Base-by-base conservation (phyloP, 2,888 invertebrate genomes). In the Biston betularia region DNA sequence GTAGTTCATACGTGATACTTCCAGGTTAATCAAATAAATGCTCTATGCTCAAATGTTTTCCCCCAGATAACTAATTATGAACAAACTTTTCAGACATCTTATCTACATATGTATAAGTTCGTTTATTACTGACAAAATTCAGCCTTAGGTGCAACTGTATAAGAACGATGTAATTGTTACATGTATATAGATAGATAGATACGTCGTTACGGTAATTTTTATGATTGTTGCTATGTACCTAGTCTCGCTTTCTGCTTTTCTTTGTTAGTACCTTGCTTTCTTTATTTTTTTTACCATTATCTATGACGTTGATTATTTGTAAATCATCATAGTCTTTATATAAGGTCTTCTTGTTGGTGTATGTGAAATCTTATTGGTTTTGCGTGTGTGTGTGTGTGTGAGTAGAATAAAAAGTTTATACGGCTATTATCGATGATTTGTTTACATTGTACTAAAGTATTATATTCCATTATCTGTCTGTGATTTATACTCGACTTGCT, bases 161-260 rank as follows among this genome's bases (percentile, higher is more conserved):
- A 71, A 77, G 69, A 70, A 67, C 68, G 64, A 68, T 65, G 62
- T 55, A 61, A 63, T 56, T 50, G 70, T 77, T 76, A n/a, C n/a
- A n/a, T n/a, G n/a, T n/a, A n/a, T n/a, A n/a, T n/a, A n/a, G n/a
- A n/a, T n/a, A n/a, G n/a, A n/a, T n/a, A n/a, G n/a, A n/a, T n/a
- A n/a, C n/a, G n/a, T n/a, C n/a, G 74, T 75, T 78, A 81, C 68
- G 79, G 81, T 79, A 42, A 49, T 79, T 79, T 77, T 81, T 77
- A 80, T 76, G 67, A 79, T 71, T 69, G 77, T 78, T 76, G 82
- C 78, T 80, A 80, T 75, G 79, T 78, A 74, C 69, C 73, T 74
- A 80, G 89, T 88, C 80, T 87, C 88, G 90, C 89, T 88, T 89
- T 89, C 89, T 85, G 83, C 74, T 73, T 84, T 80, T 81, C 66